phyloP scores from a whole-genome alignment of 2,888 invertebrate genomes.

The Rhingia campestris region DNA sequence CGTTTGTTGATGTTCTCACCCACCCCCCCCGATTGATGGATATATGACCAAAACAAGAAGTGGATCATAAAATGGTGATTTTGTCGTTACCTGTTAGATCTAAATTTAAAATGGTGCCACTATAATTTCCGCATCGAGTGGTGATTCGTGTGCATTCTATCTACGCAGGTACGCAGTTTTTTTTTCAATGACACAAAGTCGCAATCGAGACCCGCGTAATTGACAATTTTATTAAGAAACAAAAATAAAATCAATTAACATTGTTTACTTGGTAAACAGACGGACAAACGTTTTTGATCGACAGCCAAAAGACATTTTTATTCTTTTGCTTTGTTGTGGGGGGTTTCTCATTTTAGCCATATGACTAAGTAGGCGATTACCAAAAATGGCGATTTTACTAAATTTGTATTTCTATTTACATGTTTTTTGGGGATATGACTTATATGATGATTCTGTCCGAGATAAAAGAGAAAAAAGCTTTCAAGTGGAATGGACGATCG shows the following conservation, averaged over 20 bases:
- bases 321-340: conserved; percentile 12
- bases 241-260: conserved; percentile 19
- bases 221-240: conserved; percentile 31
- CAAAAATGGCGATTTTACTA: conserved; percentile 53
- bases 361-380: conserved; percentile 59
- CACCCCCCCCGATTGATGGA: not conserved
- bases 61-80: conserved; percentile 30
- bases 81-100: conserved; percentile 51
- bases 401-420: not conserved
- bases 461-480: conserved; percentile 31
- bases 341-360: conserved; percentile 48
- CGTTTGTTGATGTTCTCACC: conserved; percentile 12
- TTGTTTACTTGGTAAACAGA: conserved; percentile 35
- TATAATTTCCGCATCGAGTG: conserved; percentile 24
- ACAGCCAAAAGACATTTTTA: conserved; percentile 40
- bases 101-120: conserved; percentile 24
- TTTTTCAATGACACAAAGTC: not conserved
- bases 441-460: conserved; percentile 8
- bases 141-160: too few relatives aligned
- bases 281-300: conserved; percentile 24
- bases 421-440: conserved; percentile 3
- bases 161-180: not conserved
- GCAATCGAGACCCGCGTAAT: conserved; percentile 14
- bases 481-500: conserved; percentile 46
- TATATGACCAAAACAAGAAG: conserved; percentile 59